Base-by-base conservation (phyloP, 2,113 vertebrate species). In the Rhea americana region DNA sequence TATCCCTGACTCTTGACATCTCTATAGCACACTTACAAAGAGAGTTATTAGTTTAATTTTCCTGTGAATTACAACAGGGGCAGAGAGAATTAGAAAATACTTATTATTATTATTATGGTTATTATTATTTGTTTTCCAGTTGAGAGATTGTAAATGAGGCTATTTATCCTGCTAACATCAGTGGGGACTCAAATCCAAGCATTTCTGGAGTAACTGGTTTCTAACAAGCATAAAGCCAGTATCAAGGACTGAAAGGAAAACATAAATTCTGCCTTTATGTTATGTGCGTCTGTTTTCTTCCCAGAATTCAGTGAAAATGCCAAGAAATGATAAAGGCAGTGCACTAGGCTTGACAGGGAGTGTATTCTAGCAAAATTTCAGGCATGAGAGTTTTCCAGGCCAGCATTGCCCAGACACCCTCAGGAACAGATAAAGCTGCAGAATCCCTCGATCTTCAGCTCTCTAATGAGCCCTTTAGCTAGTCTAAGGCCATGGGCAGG, bases 41-140 rank as follows among this genome's bases (percentile, higher is more conserved):
- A 97, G 96, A 97, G 89, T 97, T 97, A 97, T 97, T 96, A 95
- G 93, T 97, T 97, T 97, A 97, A 97, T 97, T 96, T 97, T 94
- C 91, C 89, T 93, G 81, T 96, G 94, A 96, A 95, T 96, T 96
- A 96, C 90, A 95, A 92, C 56, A 82, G 84, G 82, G 92, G 65
- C 81, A 84, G 47, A 91, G 90, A 96, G 81, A 96, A 95, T 93
- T 89, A 93, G 81, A 88, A 94, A 85, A 87, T 7, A 62, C 73
- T 74, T 88, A 71, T 61, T 90, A 89, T 75, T 65, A 59, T n/a
- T 66, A 16, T 91, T 83, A 85, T 95, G 93, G 86, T 92, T 86
- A 95, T 94, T 93, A 88, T 86, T 93, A 96, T 96, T 93, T 96
- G 92, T 96, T 96, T 96, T 95, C 93, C 93, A 96, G 84, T 94